A percentile compares a stretch with the other conserved stretches of the same genome.
These are phyloP conservation scores for Hylaeus anthracinus DNA, from an alignment of 1,140 invertebrate genomes.

Conservation along the genomic window DNA sequence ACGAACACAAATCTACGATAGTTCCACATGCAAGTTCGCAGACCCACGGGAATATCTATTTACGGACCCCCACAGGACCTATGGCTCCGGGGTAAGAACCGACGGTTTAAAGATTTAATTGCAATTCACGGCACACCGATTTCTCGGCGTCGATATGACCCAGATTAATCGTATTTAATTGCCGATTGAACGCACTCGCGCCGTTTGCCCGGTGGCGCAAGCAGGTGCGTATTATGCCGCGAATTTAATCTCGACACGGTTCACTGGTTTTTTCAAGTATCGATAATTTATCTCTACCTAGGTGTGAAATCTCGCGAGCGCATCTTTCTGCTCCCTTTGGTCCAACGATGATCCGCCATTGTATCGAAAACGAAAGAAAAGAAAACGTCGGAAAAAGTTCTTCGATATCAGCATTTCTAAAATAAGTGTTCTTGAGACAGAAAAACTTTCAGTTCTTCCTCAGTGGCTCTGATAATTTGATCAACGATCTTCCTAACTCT, in stretches of 20 bases:
- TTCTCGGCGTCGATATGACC: slow-evolving; percentile 32
- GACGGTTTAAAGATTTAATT: slow-evolving; percentile 46
- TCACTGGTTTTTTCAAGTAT: not conserved
- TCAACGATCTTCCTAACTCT: too few species aligned
- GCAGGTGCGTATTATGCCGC: slow-evolving; percentile 8
- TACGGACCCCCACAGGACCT: too few species aligned
- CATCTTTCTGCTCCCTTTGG: not conserved
- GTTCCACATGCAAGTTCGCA: too few species aligned
- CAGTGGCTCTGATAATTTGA: too few species aligned
- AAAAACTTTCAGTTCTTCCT: too few species aligned
- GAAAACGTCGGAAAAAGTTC: too few species aligned
- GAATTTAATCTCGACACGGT: not conserved
- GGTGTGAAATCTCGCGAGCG: not conserved
- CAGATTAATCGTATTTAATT: slow-evolving; percentile 40
- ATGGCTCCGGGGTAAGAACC: too few species aligned
- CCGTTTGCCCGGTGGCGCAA: not conserved
- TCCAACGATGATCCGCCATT: not conserved
- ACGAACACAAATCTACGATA: too few species aligned
- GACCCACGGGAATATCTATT: too few species aligned
- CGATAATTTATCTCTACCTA: slow-evolving; percentile 6
- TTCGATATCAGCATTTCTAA: too few species aligned
- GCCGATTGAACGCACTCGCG: slow-evolving; percentile 12
- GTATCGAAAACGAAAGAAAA: too few species aligned
- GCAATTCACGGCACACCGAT: slow-evolving; percentile 39
- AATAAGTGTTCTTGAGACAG: too few species aligned